A percentile compares a stretch with the other conserved stretches of the same genome.
Conservation (phyloP, 2,888 invertebrate species). For the Schizaphis graminum region DNA sequence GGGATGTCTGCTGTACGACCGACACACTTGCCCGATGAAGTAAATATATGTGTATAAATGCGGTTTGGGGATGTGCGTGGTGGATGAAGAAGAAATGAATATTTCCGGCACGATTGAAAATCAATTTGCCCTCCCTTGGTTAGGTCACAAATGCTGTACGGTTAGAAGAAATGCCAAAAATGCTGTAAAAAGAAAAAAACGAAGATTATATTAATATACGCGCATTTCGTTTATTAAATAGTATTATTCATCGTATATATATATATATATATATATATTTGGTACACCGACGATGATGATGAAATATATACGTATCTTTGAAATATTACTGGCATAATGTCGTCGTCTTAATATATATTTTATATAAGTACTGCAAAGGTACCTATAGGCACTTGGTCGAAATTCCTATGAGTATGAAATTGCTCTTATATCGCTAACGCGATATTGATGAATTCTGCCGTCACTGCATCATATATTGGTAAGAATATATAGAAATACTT, state of each 20-base stretch:
- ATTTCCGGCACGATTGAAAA: constrained; percentile 52
- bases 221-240: constrained; percentile 8
- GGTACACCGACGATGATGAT: background rate
- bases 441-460: constrained; percentile 38
- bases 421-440: constrained; percentile 27
- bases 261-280: background rate
- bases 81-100: background rate
- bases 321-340: background rate
- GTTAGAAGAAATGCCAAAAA: constrained; percentile 6
- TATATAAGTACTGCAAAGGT: background rate
- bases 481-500: background rate
- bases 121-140: constrained; percentile 35
- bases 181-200: constrained; percentile 6
- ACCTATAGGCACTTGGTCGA: background rate
- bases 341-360: background rate
- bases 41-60: background rate
- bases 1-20: background rate
- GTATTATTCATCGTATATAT: too few species aligned
- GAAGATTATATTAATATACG: background rate
- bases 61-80: background rate
- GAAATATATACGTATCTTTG: background rate
- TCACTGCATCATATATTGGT: background rate
- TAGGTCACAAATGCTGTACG: background rate
- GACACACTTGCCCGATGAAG: background rate
- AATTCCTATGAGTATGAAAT: constrained; percentile 33